Conservation (phyloP, 2,888 invertebrate species). For the Tinea semifulvella region DNA sequence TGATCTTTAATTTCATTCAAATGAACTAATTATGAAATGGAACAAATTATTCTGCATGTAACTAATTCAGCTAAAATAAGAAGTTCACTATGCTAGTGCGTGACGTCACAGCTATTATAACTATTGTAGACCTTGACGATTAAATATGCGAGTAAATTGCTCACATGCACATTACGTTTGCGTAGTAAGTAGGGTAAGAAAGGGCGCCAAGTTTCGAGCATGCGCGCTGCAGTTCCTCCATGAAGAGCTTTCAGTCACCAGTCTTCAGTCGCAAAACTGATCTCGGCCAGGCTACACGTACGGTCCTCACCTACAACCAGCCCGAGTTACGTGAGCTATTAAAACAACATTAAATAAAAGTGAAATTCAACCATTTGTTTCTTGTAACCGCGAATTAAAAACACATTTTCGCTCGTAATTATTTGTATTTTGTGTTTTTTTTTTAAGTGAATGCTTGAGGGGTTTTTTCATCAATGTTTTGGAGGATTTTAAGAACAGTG, state of each 20-base stretch:
- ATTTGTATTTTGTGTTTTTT: constrained; percentile 7
- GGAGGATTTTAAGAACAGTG: constrained; percentile 1
- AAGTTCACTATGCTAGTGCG: too few relatives aligned
- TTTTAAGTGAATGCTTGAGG: constrained; percentile 4
- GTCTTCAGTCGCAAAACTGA: constrained; percentile 13
- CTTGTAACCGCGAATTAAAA: constrained; percentile 16
- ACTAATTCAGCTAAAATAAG: too few relatives aligned
- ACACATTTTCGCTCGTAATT: constrained; percentile 15
- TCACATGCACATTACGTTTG: constrained; percentile 46
- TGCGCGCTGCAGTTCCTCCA: constrained; percentile 31
- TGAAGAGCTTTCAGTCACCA: constrained; percentile 36
- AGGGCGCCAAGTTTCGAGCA: constrained; percentile 57
- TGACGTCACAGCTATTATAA: too few relatives aligned
- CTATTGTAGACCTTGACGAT: constrained; percentile 29
- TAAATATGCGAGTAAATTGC: constrained; percentile 58
- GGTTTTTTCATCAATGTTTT: background rate
- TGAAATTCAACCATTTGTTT: constrained; percentile 10
- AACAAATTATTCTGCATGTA: too few relatives aligned
- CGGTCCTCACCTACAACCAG: background rate
- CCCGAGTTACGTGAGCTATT: constrained; percentile 20
- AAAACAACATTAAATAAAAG: constrained; percentile 24
- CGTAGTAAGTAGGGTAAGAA: constrained; percentile 47
- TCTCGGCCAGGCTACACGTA: constrained; percentile 32
- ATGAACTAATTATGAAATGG: too few relatives aligned
- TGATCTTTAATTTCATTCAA: too few relatives aligned